Base-by-base conservation (phyloP, 2,888 invertebrate species). In the Campaea margaritaria region DNA sequence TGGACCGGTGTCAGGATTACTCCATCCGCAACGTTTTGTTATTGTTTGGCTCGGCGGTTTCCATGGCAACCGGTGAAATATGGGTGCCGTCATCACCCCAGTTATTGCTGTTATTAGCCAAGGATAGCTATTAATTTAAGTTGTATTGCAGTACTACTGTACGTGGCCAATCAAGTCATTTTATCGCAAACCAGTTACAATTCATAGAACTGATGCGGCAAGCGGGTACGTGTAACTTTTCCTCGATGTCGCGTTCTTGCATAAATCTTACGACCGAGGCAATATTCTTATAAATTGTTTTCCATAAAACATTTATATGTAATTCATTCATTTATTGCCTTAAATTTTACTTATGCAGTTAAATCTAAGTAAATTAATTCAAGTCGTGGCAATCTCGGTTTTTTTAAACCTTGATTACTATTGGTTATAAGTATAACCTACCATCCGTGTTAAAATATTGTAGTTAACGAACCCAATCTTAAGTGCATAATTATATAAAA, bases 41-140 rank as follows among this genome's bases (percentile, higher is more conserved):
- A 46, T 79, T 92, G 91, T 91, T 91, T 91, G 88, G 85, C 76
- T 74, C 80, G 79, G 70, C 73, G 61, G 89, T 91, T 82, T 70
- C 82, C 81, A 86, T 84, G 78, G 81, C 79, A 76, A 90, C 91
- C 73, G 72, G 85, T 91, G 87, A 89, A 89, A 85, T 90, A 91
- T 90, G 82, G 83, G 75, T 79, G 71, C 81, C 79, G 89, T 87
- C 87, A 86, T 83, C 81, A 79, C 79, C 76, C 76, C 81, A 79
- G 79, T 85, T 82, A 85, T 83, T 80, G 81, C 85, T 74, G 84
- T 83, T 87, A 89, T 89, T 86, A 87, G 80, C 80, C 75, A 85
- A 86, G 85, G 85, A 87, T 87, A 84, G 77, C 85, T 81, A 83
- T 87, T 86, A 78, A 86, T 86, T 86, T 81, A 62, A 77, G 76